Evolutionary conservation across 2,888 invertebrate genomes (phyloP), one percentile per base, ranked within the genome.

Genomic region (Ischnura elegans): DNA sequence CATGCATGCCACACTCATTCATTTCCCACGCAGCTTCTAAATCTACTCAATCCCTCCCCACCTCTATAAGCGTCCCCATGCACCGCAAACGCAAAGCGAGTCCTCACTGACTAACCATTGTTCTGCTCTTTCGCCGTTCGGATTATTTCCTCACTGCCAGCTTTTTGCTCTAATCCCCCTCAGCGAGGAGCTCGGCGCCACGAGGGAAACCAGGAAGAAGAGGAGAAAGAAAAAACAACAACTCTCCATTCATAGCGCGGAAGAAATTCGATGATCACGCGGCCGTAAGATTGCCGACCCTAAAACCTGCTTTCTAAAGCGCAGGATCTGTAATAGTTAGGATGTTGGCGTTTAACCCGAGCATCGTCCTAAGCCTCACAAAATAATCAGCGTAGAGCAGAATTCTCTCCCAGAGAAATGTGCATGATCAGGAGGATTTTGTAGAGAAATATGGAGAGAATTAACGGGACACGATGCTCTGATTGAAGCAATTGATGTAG

Each of bases 51-150:
- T 29, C 76, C 8, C 10, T 10, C 25, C 76, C 25, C 36, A n/a
- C n/a, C n/a, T n/a, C n/a, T n/a, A n/a, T n/a, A n/a, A n/a, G n/a
- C n/a, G n/a, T n/a, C n/a, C n/a, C n/a, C n/a, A n/a, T 25, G 25
- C 61, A 25, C 87, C 61, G 55, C 43, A 43, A 21, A 90, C 90
- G 42, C 90, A 42, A 43, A 61, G 90, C 43, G 90, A 51, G 4
- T 51, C 2, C 25, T 66, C 36, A 66, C 51, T 43, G 55, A 90
- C 36, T 66, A 43, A 5, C 43, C 25, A 61, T 90, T 90, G 90
- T 43, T 90, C 90, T 51, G 13, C 90, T 90, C 45, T 90, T 66
- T 45, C 43, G 61, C n/a, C 61, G 61, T 61, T 66, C 90, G 90
- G 61, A 61, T n/a, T 36, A 87, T 51, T 51, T 36, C 51, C 21